These are phyloP conservation scores for Aleiodes testaceus DNA, from an alignment of 2,888 invertebrate species.

Conservation along the genomic window DNA sequence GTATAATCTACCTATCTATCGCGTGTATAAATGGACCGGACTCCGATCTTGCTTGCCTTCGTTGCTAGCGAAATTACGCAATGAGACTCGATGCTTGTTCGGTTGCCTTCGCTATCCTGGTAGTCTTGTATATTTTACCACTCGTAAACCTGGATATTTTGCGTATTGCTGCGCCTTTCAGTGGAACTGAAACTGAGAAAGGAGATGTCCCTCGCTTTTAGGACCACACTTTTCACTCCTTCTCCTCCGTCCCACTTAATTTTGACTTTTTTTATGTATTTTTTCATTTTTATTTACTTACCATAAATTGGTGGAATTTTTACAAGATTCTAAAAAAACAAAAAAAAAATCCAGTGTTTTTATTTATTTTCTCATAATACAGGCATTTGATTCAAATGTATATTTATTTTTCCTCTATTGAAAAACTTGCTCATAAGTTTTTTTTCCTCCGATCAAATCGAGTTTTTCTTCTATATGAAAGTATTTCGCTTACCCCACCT, in stretches of 20 bases:
- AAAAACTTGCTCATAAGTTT: too few relatives aligned
- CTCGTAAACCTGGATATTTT: constrained; percentile 45
- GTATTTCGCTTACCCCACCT: too few relatives aligned
- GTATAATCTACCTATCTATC: constrained; percentile 55
- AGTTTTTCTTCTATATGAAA: too few relatives aligned
- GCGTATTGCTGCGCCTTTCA: constrained; percentile 44
- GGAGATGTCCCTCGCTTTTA: constrained; percentile 50
- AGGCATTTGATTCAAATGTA: too few relatives aligned
- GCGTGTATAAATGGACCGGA: constrained; percentile 66
- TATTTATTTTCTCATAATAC: constrained; percentile 12
- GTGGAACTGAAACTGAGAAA: constrained; percentile 54
- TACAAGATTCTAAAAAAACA: not conserved
- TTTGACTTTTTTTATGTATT: too few relatives aligned
- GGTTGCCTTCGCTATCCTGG: constrained; percentile 59
- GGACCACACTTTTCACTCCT: constrained; percentile 42
- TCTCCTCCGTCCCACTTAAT: too few relatives aligned
- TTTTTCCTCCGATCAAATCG: too few relatives aligned
- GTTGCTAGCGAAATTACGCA: constrained; percentile 69
- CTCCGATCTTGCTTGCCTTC: constrained; percentile 70
- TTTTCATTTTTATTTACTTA: not conserved
- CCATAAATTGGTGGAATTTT: not conserved
- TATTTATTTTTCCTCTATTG: too few relatives aligned
- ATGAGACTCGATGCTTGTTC: constrained; percentile 67
- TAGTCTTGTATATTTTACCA: constrained; percentile 27
- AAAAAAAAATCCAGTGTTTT: not conserved